Evolutionary conservation across 1,140 invertebrate species (phyloP).

Genomic region (Trichomalopsis sarcophagae): DNA sequence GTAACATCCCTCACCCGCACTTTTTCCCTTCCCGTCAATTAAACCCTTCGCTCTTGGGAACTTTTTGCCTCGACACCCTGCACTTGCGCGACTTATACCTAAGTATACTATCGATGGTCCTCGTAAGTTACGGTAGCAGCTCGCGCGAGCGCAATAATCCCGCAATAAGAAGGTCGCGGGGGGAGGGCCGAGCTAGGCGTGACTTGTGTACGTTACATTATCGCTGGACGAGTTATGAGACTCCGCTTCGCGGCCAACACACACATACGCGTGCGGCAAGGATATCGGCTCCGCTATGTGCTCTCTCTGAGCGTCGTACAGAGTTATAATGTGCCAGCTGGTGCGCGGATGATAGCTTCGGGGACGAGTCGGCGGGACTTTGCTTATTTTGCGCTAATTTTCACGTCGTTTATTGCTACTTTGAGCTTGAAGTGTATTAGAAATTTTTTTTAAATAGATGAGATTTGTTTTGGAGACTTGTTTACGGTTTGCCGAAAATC

Average conservation of each 20-base stretch:
- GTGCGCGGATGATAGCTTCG: background rate
- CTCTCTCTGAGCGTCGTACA: background rate
- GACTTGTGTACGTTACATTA: constrained; percentile 41
- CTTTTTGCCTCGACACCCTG: constrained; percentile 1
- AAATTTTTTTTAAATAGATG: background rate
- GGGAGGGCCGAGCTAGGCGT: constrained; percentile 20
- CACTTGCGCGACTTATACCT: background rate
- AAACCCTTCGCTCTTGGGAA: background rate
- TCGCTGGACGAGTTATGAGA: constrained; percentile 40
- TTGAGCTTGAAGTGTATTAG: background rate
- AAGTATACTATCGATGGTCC: background rate
- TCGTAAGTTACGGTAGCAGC: constrained; percentile 41
- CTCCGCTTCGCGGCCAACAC: background rate
- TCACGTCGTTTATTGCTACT: constrained; percentile 27
- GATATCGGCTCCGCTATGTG: constrained; percentile 1
- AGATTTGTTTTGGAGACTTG: no score
- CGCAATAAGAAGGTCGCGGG: constrained; percentile 14
- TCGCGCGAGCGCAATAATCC: constrained; percentile 20
- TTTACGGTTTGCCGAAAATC: no score
- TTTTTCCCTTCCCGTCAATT: constrained; percentile 20
- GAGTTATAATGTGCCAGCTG: constrained; percentile 32
- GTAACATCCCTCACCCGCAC: background rate
- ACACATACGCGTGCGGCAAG: background rate
- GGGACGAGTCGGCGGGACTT: background rate
- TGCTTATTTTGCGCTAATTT: constrained; percentile 16